Conservation (phyloP, 2,888 invertebrate species). For the Ferrisia virgata region DNA sequence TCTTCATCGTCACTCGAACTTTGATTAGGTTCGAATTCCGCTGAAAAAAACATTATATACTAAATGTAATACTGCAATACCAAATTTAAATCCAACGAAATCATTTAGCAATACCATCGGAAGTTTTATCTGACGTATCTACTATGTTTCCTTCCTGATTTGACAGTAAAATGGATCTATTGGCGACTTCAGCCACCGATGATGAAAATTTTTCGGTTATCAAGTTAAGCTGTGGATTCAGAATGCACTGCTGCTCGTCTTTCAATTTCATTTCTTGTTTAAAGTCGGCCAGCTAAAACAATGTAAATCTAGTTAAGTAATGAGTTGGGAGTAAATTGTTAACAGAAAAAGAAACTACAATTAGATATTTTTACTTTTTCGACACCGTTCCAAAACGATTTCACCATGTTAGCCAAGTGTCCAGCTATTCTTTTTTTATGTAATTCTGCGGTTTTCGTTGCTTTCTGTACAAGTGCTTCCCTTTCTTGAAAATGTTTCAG, state of each 20-base stretch:
- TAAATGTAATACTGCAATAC: background rate
- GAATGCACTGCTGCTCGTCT: conserved; percentile 88
- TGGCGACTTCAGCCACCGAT: conserved; percentile 81
- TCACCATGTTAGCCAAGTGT: conserved; percentile 87
- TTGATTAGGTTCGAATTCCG: conserved; percentile 80
- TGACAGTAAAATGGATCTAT: conserved; percentile 55
- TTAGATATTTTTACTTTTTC: conserved; percentile 67
- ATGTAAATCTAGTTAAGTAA: background rate
- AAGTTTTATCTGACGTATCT: conserved; percentile 1
- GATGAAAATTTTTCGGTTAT: conserved; percentile 97
- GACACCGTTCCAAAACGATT: conserved; percentile 92
- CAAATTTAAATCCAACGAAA: background rate
- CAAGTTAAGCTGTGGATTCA: conserved; percentile 94
- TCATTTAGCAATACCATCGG: conserved; percentile 22
- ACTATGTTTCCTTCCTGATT: conserved; percentile 50
- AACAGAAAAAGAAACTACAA: background rate
- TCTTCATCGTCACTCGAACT: conserved; percentile 86
- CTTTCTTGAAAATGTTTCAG: conserved; percentile 90
- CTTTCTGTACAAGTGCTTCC: conserved; percentile 81
- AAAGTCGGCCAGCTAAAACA: conserved; percentile 76
- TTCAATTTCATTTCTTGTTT: conserved; percentile 89
- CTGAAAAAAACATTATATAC: conserved; percentile 54
- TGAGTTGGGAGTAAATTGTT: background rate
- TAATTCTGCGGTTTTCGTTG: conserved; percentile 86
- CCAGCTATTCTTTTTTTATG: conserved; percentile 82